A percentile compares a stretch with the other conserved stretches of the same genome.
Evolutionary conservation across 2,888 invertebrate species (phyloP).

Genomic region (Conomelus anceps): DNA sequence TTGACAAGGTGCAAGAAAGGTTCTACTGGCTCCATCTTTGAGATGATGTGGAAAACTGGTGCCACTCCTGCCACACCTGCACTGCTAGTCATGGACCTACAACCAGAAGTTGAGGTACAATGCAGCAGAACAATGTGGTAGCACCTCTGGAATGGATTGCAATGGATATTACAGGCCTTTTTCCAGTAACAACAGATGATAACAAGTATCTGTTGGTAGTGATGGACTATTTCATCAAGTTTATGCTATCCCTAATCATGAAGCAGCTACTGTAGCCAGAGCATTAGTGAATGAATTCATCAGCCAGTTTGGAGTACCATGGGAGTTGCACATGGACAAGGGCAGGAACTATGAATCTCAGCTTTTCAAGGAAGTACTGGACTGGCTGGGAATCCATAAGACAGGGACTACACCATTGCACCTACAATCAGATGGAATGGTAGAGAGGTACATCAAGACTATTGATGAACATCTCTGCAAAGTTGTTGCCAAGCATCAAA

Average conservation of each 20-base stretch:
- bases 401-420: constrained; percentile 33
- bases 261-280: constrained; percentile 36
- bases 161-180: constrained; percentile 32
- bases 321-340: constrained; percentile 32
- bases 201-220: constrained; percentile 34
- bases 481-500: constrained; percentile 28
- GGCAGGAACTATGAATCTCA: constrained; percentile 36
- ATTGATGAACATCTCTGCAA: constrained; percentile 27
- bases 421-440: constrained; percentile 32
- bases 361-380: constrained; percentile 32
- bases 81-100: constrained; percentile 30
- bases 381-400: constrained; percentile 30
- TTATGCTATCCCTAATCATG: constrained; percentile 37
- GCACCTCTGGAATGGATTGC: constrained; percentile 30
- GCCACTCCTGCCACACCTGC: constrained; percentile 27
- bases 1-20: constrained; percentile 31
- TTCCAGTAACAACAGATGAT: constrained; percentile 28
- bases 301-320: constrained; percentile 17
- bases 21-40: constrained; percentile 32
- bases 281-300: constrained; percentile 31
- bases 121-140: constrained; percentile 32
- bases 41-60: constrained; percentile 33
- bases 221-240: constrained; percentile 34
- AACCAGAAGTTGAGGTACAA: constrained; percentile 21
- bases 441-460: constrained; percentile 30